Evolutionary conservation across 2,113 vertebrate genomes (phyloP), one percentile per base, ranked within the genome.

Genomic region (Hippolais icterina): DNA sequence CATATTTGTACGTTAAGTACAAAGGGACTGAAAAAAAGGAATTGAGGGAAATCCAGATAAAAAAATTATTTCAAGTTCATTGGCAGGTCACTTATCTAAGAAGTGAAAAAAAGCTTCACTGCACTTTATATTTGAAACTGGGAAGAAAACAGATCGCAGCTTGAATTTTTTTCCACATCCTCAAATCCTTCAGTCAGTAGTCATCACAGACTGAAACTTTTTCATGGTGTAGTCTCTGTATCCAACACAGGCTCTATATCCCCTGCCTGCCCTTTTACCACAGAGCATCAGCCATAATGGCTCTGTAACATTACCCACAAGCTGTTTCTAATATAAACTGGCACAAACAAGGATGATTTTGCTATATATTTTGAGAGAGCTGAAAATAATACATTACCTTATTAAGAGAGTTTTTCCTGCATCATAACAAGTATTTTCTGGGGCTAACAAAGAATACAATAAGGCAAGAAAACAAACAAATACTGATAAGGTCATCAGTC

Each of bases 401-500:
- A 83, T 41, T 70, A 72, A 46, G 15, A 70, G 15, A 44, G 44
- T 2, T 8, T 37, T 47, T 76, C 5, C 57, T 68, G 49, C 46
- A 90, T 53, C 49, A 90, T 63, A 95, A 94, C 52, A 37, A 87
- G 57, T 41, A 83, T 71, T 89, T 93, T 88, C 64, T 72, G 41
- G 39, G 35, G 35, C 54, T 78, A 87, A 72, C 52, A 88, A 93
- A 82, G 75, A 22, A 83, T 6, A 87, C 13, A 57, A 42, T 49
- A 61, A 35, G 22, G 64, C 41, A 92, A 81, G 57, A 95, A 81
- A 95, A 91, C 21, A 78, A 66, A 66, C 70, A 83, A 52, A 83
- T 78, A 53, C 33, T 78, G 68, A 66, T 75, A 78, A 95, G 93
- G 41, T 5, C 63, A 81, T 49, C 79, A 68, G 77, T 93, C 75